Base-by-base conservation (phyloP, 1,140 invertebrate genomes). In the Drosophila hydei region DNA sequence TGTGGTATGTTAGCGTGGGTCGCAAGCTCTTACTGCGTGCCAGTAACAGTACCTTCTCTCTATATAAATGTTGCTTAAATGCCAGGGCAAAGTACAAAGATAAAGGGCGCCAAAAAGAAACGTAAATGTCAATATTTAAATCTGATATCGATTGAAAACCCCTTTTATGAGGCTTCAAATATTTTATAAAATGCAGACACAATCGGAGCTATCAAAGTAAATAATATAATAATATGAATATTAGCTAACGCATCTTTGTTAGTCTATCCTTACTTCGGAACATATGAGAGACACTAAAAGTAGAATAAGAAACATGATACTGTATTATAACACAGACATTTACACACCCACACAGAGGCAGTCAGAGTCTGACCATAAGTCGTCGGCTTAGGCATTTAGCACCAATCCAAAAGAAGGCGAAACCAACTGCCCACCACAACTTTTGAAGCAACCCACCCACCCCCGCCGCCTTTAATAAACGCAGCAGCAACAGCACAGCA, bases 381-480 rank as follows among this genome's bases (percentile, higher is more conserved):
- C 23, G 12, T 55, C 16, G 61, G 43, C 19, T 52, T 63, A 42
- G 48, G 14, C 43, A 63, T 56, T 62, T 63, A 71, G 33, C 68
- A 14, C 61, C 61, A 71, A 64, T 63, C 51, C 25, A 52, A 52
- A 50, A 16, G 11, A 23, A 61, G 16, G 33, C 25, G 4, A 56
- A 33, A 16, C 19, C 43, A 45, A 51, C 62, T 65, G 11, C 21
- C 52, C 52, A 45, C 42, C 27, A 54, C 50, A 23, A 23, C n/a
- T 40, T 36, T n/a, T 40, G 23, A 18, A 21, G 16, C 40, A 55
- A 18, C 40, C 19, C 27, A 36, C 16, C 21, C 58, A 52, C 16
- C 55, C 14, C 19, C 7, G 6, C 25, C 18, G 23, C 19, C 25
- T 23, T 45, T 12, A 9, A 16, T 2, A n/a, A 12, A 1, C 18